Evolutionary conservation across 1,140 invertebrate genomes (phyloP), one percentile per base, ranked within the genome.

Genomic region (Drosophila sturtevanti): DNA sequence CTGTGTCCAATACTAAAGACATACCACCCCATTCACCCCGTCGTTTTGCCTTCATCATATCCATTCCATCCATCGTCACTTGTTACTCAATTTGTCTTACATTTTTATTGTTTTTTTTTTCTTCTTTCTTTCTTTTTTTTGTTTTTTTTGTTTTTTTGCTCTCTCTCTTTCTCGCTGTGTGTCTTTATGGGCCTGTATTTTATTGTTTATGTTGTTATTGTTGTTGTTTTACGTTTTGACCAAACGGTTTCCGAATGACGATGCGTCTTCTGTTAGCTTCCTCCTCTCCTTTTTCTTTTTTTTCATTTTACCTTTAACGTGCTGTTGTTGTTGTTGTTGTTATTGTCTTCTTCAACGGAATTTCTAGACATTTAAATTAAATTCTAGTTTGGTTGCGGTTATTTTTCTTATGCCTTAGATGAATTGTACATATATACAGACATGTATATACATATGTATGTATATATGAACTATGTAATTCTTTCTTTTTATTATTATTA

Each of bases 21-120:
- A 48, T 7, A 48, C 16, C 41, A 11, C 16, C 41, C 37, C 12
- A 38, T n/a, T n/a, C 11, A 5, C 11, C 37, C 11, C 27, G 27
- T 31, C 27, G 27, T 31, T 6, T 31, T 31, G 27, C 27, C 27
- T 31, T 31, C 27, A 31, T 31, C 6, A 6, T 31, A 38, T 4
- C 11, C 41, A 18, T 60, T 6, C 27, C 22, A 54, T 74, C 63
- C 66, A 68, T 81, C 78, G 79, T 70, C 81, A 86, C 82, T 86
- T 87, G 81, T 86, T 86, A 86, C 81, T 82, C 71, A 86, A 86
- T 87, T 74, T 77, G 77, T 77, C 81, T 86, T 75, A 77, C 52
- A 75, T 63, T 87, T 77, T 81, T 78, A 66, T 81, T 67, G 76
- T 81, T 76, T 81, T 81, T 41, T 6, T 31, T 6, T 31, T 6